These are phyloP conservation scores for Eubucco bourcierii DNA, from an alignment of 2,113 vertebrate genomes.

Conservation along the genomic window DNA sequence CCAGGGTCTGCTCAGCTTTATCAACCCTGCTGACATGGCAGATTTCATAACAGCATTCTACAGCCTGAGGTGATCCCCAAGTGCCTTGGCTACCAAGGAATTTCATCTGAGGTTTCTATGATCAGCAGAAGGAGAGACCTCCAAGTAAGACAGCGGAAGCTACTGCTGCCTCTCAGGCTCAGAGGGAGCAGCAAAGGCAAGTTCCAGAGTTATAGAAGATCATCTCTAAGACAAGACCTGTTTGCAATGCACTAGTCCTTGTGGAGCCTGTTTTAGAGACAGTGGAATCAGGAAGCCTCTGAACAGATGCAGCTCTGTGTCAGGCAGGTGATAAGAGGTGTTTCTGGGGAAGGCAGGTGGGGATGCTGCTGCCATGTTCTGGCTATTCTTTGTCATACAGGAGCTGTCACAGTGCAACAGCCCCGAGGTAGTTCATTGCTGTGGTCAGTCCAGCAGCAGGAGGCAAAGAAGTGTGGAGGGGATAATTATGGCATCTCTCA, in stretches of 20 bases:
- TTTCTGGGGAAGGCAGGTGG: background rate
- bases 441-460: background rate
- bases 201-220: background rate
- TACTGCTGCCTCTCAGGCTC: background rate
- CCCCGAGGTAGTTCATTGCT: background rate
- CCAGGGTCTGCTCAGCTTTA: background rate
- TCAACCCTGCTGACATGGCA: background rate
- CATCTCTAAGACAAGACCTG: background rate
- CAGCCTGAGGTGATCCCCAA: background rate
- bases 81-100: background rate
- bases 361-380: background rate
- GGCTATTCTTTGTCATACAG: background rate
- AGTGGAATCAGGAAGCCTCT: background rate
- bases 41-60: background rate
- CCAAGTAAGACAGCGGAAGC: background rate
- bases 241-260: background rate
- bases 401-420: background rate
- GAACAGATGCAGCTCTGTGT: background rate
- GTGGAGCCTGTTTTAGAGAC: background rate
- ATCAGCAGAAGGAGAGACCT: background rate
- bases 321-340: background rate
- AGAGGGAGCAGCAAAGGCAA: background rate
- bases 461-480: background rate
- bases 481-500: background rate
- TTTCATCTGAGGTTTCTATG: background rate